Evolutionary conservation across 1,140 invertebrate genomes (phyloP), one percentile per base, ranked within the genome.

Genomic region (Drosophila arizonae): DNA sequence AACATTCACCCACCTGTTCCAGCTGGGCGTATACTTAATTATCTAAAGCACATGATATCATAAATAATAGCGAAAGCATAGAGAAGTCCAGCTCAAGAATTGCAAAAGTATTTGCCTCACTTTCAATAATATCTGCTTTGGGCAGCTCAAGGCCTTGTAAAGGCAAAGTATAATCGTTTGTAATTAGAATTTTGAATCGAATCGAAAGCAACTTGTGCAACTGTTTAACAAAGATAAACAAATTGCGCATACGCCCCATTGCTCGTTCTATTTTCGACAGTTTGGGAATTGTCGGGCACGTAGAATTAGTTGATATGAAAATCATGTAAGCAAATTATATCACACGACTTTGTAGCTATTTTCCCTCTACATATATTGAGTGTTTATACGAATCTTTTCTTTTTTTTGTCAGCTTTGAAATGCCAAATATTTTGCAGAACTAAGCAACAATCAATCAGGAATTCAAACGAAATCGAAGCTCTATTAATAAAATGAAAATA

Each of bases 361-460:
- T 41, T 17, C 33, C 6, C 6, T 15, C 4, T 45, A 1, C 10
- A 36, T 60, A 73, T 28, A 52, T 65, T 57, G 39, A 64, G 55
- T 21, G 54, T 26, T 17, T 45, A 17, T 21, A 55, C 46, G 1
- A 24, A 3, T 0, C 0, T 24, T 24, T 24, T 24, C 58, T 30
- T 41, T 21, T 50, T 60, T 50, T 55, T 57, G 30, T 67, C 30
- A 60, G 65, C 45, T 66, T 57, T 70, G 54, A 72, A 77, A 57
- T 24, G 72, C 48, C 26, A 48, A 45, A 39, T 39, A 74, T 66
- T 75, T 66, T 66, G 33, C 48, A 52, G 28, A 51, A 28, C 50
- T 45, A 33, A 73, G 51, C 74, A 79, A 79, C 66, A 88, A 79
- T 87, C 84, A 73, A 50, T 87, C 80, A 65, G 54, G 76, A 4